Evolutionary conservation across 2,113 vertebrate species (phyloP).

Genomic region (Xyliphius kryptos): DNA sequence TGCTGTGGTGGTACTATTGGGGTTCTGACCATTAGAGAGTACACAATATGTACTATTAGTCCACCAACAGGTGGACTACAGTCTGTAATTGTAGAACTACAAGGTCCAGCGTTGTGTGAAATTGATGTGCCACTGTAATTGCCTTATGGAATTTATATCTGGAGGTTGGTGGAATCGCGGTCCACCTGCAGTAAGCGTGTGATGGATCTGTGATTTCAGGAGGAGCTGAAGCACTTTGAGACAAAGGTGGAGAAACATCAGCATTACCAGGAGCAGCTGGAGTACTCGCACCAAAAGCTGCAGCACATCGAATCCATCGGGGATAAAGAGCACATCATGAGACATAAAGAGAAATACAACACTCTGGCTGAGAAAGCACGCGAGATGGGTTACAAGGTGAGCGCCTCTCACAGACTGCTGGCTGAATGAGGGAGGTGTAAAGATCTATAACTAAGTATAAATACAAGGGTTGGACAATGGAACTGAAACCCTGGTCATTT

Average conservation of each 20-base stretch:
- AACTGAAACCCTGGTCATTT: too few species aligned
- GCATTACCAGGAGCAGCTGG: constrained; percentile 91
- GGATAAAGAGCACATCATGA: constrained; percentile 78
- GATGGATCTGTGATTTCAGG: constrained; percentile 56
- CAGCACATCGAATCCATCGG: constrained; percentile 77
- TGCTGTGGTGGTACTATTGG: too few species aligned
- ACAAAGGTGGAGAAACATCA: constrained; percentile 92
- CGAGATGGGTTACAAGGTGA: constrained; percentile 91
- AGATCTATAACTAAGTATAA: too few species aligned
- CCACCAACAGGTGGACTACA: too few species aligned
- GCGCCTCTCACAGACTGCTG: constrained; percentile 2
- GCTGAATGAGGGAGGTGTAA: neutral
- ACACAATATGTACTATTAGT: too few species aligned
- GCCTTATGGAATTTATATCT: too few species aligned
- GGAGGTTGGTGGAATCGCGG: too few species aligned
- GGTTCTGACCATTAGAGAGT: too few species aligned
- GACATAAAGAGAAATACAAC: constrained; percentile 79
- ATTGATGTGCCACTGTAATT: too few species aligned
- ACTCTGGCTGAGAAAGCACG: constrained; percentile 81
- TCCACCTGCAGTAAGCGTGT: neutral
- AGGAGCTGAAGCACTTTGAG: constrained; percentile 92
- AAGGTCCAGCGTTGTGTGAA: too few species aligned
- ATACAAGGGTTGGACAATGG: too few species aligned
- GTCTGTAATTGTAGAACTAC: too few species aligned
- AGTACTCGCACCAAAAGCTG: constrained; percentile 91